Percentiles rank a stretch among this genome's conserved stretches.
These are phyloP conservation scores for Diplazon laetatorius DNA, from an alignment of 2,888 invertebrate genomes.

Conservation along the genomic window DNA sequence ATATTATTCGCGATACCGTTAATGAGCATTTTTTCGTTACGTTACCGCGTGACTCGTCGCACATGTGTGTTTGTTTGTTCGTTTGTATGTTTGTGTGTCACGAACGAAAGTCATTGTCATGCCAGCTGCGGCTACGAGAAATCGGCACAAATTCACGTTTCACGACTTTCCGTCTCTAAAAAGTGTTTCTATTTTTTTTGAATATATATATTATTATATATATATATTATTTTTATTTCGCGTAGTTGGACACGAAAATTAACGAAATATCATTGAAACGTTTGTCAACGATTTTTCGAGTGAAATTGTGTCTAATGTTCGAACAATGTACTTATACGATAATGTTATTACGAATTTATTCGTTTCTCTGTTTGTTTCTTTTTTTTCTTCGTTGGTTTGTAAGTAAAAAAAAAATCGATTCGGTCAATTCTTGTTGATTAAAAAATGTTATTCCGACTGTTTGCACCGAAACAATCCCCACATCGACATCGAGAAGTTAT, in stretches of 20 bases:
- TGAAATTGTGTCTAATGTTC: too few relatives aligned
- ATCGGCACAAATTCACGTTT: slow-evolving; percentile 35
- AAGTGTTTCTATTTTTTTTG: background rate
- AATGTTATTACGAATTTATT: too few relatives aligned
- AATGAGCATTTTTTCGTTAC: slow-evolving; percentile 34
- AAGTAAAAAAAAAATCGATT: too few relatives aligned
- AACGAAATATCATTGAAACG: too few relatives aligned
- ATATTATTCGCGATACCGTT: slow-evolving; percentile 37
- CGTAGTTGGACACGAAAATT: background rate
- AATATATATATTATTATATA: too few relatives aligned
- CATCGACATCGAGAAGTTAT: background rate
- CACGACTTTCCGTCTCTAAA: slow-evolving; percentile 5
- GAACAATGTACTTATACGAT: too few relatives aligned
- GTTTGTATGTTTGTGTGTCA: background rate
- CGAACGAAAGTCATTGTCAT: slow-evolving; percentile 33
- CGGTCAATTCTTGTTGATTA: background rate
- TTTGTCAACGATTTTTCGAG: too few relatives aligned
- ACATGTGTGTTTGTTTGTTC: slow-evolving; percentile 6
- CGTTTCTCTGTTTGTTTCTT: too few relatives aligned
- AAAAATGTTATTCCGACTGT: background rate
- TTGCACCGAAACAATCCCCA: background rate
- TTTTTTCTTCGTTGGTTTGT: too few relatives aligned
- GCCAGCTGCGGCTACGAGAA: slow-evolving; percentile 32
- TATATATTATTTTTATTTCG: background rate
- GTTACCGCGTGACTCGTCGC: too few relatives aligned